These are phyloP conservation scores for Tapirus indicus DNA, from an alignment of 2,797 vertebrate species.

Conservation along the genomic window DNA sequence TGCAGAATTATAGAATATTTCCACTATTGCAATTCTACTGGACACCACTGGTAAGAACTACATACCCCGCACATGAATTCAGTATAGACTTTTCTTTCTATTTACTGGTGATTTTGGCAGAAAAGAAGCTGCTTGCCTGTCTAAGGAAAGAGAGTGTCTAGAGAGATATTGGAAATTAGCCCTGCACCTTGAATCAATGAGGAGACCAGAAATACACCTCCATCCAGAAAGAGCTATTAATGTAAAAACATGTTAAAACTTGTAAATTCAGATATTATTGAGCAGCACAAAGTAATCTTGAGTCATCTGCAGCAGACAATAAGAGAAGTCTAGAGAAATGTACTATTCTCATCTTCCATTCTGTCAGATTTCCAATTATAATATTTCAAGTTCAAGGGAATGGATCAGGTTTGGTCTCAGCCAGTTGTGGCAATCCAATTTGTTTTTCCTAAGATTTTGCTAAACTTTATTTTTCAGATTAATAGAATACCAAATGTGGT, in stretches of 20 bases:
- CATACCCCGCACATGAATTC: neutral
- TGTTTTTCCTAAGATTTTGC: neutral
- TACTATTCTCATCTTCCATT: neutral
- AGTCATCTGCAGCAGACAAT: neutral
- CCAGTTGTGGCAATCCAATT: neutral
- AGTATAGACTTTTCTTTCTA: neutral
- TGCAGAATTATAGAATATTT: neutral
- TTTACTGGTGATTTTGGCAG: neutral
- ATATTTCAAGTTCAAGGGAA: neutral
- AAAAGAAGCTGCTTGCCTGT: neutral
- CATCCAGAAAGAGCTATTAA: neutral
- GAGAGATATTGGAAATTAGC: neutral
- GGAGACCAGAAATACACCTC: neutral
- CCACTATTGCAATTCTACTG: neutral
- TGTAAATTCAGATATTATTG: neutral
- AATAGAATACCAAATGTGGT: neutral
- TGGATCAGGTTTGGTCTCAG: neutral
- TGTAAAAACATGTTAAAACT: neutral
- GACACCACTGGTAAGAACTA: neutral
- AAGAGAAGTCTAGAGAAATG: neutral
- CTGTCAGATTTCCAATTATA: neutral
- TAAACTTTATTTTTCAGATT: neutral
- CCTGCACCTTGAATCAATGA: neutral
- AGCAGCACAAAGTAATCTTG: neutral
- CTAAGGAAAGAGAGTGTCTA: neutral